These are phyloP conservation scores for Notothenia rossii DNA, from an alignment of 2,113 vertebrate genomes.

Conservation along the genomic window DNA sequence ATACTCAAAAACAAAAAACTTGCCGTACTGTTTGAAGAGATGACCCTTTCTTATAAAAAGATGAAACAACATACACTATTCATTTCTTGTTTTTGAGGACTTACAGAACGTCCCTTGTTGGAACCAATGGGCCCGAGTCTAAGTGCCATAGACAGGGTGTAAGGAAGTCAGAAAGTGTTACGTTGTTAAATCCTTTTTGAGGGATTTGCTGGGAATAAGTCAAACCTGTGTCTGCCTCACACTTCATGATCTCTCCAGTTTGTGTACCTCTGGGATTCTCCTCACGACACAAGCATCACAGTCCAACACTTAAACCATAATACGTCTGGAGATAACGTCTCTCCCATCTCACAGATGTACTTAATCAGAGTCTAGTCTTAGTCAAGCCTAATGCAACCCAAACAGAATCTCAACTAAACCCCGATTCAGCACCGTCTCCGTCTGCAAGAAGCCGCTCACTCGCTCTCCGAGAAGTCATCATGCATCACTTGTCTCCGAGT, in stretches of 20 bases:
- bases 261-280: constrained; percentile 5
- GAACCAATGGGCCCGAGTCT: background rate
- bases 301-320: constrained; percentile 1
- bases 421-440: background rate
- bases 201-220: background rate
- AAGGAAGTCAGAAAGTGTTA: background rate
- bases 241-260: background rate
- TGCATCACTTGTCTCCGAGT: constrained; percentile 18
- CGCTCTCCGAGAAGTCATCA: background rate
- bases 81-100: background rate
- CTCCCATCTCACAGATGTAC: constrained; percentile 9
- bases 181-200: background rate
- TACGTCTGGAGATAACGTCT: background rate
- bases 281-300: background rate
- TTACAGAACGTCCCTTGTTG: background rate
- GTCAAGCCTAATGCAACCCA: no score
- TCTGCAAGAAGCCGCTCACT: constrained; percentile 5
- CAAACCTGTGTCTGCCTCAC: background rate
- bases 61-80: background rate
- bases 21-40: background rate
- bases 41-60: background rate
- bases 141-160: no score
- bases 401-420: no score
- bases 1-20: no score
- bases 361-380: constrained; percentile 13